Evolutionary conservation across 2,113 vertebrate species (phyloP).

Genomic region (Pandion haliaetus): DNA sequence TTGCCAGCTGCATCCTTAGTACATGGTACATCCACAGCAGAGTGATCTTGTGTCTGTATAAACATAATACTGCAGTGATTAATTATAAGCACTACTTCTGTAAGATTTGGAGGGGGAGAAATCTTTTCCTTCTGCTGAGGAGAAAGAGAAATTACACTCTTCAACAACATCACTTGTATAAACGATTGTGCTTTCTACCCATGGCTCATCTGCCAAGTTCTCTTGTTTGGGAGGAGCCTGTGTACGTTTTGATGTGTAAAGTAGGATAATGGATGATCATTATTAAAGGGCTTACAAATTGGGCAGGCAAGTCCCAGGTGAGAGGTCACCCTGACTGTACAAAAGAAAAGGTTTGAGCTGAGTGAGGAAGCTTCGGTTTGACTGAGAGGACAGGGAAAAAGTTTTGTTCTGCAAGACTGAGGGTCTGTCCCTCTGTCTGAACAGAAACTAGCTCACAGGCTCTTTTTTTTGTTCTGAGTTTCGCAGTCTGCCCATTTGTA

Average conservation of each 20-base stretch:
- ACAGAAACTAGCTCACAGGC: neutral
- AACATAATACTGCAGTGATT: neutral
- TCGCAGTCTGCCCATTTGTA: neutral
- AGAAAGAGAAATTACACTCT: neutral
- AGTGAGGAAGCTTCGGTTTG: neutral
- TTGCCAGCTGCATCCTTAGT: neutral
- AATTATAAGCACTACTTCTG: neutral
- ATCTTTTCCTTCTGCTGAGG: neutral
- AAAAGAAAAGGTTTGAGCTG: neutral
- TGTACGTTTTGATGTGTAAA: slow-evolving; percentile 43
- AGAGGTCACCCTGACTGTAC: slow-evolving; percentile 20
- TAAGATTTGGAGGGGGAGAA: neutral
- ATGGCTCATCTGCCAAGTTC: neutral
- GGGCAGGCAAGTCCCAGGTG: neutral
- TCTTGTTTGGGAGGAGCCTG: neutral
- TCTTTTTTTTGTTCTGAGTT: neutral
- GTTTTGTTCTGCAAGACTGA: neutral
- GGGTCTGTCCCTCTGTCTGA: neutral
- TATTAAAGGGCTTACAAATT: slow-evolving; percentile 49
- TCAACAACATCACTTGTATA: neutral
- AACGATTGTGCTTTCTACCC: neutral
- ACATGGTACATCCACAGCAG: neutral
- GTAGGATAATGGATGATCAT: neutral
- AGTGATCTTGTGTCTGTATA: neutral
- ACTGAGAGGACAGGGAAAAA: neutral